Percentiles rank a stretch among this genome's conserved stretches.
Conservation (phyloP, 2,113 vertebrate genomes). For the Xyrauchen texanus region DNA sequence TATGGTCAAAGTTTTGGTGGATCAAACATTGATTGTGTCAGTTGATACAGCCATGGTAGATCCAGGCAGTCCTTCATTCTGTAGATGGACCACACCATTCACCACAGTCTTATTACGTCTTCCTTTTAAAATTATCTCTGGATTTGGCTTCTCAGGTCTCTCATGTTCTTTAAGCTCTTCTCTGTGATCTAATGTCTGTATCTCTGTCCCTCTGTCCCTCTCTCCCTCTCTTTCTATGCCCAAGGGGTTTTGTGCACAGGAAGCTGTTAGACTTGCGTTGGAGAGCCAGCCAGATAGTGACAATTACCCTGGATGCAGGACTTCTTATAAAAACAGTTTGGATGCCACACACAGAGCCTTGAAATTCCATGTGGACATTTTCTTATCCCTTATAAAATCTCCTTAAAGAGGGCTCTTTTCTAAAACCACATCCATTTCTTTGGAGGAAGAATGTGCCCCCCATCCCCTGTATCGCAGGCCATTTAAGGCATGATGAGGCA, state of each 20-base stretch:
- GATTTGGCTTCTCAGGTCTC: not conserved
- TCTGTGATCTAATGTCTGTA: slow-evolving; percentile 31
- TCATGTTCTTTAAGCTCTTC: not conserved
- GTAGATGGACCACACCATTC: no score
- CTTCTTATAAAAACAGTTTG: slow-evolving; percentile 39
- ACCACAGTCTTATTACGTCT: no score
- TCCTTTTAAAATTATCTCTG: slow-evolving; percentile 47
- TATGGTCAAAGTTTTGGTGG: no score
- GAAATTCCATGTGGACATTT: slow-evolving; percentile 23
- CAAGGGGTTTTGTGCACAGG: slow-evolving; percentile 31
- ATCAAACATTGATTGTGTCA: no score
- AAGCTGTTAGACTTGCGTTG: slow-evolving; percentile 38
- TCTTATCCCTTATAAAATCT: slow-evolving; percentile 29
- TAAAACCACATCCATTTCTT: slow-evolving; percentile 22
- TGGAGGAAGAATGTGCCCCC: slow-evolving; percentile 16
- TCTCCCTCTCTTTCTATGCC: slow-evolving; percentile 4
- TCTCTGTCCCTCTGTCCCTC: slow-evolving; percentile 31
- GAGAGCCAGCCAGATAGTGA: slow-evolving; percentile 40
- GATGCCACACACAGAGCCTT: slow-evolving; percentile 32
- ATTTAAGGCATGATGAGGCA: slow-evolving; percentile 26
- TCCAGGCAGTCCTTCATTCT: no score
- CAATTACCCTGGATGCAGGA: slow-evolving; percentile 45
- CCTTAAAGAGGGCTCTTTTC: slow-evolving; percentile 23
- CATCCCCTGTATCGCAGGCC: not conserved
- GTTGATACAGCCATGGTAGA: no score